Base-by-base conservation (phyloP, 2,888 invertebrate genomes). In the Campoplex capitator region DNA sequence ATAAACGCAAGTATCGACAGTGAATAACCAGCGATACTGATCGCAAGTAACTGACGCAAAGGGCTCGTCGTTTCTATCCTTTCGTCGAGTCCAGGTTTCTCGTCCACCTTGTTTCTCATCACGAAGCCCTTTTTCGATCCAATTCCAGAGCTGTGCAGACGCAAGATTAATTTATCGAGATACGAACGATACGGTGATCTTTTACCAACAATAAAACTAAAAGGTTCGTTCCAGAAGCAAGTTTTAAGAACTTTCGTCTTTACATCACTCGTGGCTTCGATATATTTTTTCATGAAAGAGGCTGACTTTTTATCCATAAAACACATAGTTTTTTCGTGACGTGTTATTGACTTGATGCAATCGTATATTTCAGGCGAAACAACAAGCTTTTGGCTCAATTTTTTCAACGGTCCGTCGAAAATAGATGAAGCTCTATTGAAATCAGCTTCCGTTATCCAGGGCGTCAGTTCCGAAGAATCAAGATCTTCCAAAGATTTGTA, bases 401-500 rank as follows among this genome's bases (percentile, higher is more conserved):
- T 78, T 6, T 58, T 58, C 58, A 58, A 32, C 28, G 51, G n/a
- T n/a, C 85, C 16, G 3, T 51, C 83, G 1, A 82, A 51, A 23
- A 32, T 42, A 9, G 38, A 1, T n/a, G 13, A 9, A 56, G 89
- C 83, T 48, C 74, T 74, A 38, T 73, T 32, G 58, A 77, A 87
- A 4, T 74, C 16, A 9, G 42, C 9, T 7, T 11, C 3, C 7
- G 42, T 56, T 0, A 89, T 75, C 9, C 88, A 3, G 3, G 88
- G 88, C 18, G 54, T 78, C 18, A 90, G 54, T 11, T 80, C 77
- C n/a, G 88, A 85, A 1, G 81, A n/a, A 35, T 88, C 88, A 7
- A 90, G 78, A 68, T 89, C 88, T 3, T 73, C 54, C 32, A 87
- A 84, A 11, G 71, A 81, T 4, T 42, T 3, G 38, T 87, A 84